Evolutionary conservation across 2,797 vertebrate species (phyloP).

Genomic region (Falco berigora): DNA sequence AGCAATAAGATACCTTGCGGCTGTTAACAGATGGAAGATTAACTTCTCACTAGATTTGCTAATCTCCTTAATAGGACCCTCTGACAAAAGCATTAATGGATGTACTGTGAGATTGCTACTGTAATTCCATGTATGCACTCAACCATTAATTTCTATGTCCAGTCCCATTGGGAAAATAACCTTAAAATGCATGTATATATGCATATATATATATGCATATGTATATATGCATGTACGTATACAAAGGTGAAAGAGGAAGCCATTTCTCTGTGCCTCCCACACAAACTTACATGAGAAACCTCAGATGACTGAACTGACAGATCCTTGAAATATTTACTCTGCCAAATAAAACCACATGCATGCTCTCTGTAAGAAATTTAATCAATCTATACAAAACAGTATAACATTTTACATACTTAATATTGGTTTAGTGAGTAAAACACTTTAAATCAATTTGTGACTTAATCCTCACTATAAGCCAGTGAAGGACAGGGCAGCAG

Average conservation of each 20-base stretch:
- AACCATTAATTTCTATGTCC: background rate
- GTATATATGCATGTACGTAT: background rate
- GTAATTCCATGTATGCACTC: background rate
- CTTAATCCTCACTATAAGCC: background rate
- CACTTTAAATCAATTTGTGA: background rate
- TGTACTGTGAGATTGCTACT: background rate
- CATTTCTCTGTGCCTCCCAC: background rate
- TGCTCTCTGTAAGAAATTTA: background rate
- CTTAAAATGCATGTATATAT: background rate
- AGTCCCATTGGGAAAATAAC: background rate
- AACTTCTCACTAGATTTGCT: conserved; percentile 40
- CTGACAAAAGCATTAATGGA: conserved; percentile 35
- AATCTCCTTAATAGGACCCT: conserved; percentile 7
- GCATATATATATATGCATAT: rapidly evolving
- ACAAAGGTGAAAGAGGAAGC: background rate
- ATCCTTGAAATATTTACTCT: background rate
- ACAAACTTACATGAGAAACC: background rate
- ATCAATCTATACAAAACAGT: background rate
- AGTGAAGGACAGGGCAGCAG: background rate
- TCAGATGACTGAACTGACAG: background rate
- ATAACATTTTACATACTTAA: background rate
- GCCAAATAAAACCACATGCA: background rate
- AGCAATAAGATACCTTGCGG: background rate
- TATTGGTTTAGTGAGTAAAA: background rate
- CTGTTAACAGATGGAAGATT: conserved; percentile 11